phyloP scores from a whole-genome alignment of 1,140 invertebrate species.

The Aphis gossypii region DNA sequence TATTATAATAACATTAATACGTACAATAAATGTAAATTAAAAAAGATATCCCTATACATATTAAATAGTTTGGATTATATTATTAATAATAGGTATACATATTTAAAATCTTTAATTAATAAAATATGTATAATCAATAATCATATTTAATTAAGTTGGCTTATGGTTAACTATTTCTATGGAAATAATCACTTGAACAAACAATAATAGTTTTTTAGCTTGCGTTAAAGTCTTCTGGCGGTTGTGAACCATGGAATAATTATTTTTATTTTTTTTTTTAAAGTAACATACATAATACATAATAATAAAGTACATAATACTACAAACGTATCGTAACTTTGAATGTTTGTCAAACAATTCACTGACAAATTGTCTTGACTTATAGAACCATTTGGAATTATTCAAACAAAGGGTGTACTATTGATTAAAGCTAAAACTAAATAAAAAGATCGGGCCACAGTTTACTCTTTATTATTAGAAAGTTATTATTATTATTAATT shows the following conservation, averaged over 20 bases:
- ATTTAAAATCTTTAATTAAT: neutral
- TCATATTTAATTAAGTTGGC: neutral
- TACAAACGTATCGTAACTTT: neutral
- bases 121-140: neutral
- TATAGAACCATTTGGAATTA: neutral
- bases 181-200: neutral
- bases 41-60: neutral
- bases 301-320: too few species aligned
- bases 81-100: neutral
- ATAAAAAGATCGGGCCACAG: neutral
- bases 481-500: neutral
- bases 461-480: neutral
- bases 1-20: neutral
- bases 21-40: neutral
- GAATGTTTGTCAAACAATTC: neutral
- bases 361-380: neutral
- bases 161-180: neutral
- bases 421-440: neutral
- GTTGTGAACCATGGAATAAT: neutral
- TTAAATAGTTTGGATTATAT: neutral
- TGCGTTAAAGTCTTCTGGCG: neutral
- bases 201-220: neutral
- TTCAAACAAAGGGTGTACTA: neutral
- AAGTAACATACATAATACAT: neutral
- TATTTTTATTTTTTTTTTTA: neutral